Base-by-base conservation (phyloP, 1,140 invertebrate species). In the Hermatobates lingyangjiaoensis region DNA sequence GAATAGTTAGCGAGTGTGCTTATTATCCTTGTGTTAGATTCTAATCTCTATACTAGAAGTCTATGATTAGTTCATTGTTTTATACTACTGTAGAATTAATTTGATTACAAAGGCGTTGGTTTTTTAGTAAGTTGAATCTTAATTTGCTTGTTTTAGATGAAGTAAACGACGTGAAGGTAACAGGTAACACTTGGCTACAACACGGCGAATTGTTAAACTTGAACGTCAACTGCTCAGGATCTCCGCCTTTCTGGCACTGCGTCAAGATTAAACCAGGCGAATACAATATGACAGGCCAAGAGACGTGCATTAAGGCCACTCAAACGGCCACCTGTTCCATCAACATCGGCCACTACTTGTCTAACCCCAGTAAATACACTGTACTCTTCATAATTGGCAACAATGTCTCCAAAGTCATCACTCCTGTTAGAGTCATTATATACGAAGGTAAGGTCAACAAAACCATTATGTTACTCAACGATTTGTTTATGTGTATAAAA, bases 211-310 rank as follows among this genome's bases (percentile, higher is more conserved):
- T 86, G 42, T 61, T 87, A n/a, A 71, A 74, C 47, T 61, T 89
- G 3, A 69, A 76, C 55, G 54, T 61, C 0, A 53, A 25, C 27
- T 88, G 81, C 57, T 74, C 74, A 38, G 85, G 84, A 0, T 77
- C 81, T 0, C 68, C 72, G 3, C 78, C 79, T 0, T 83, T 82
- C 56, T 53, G 68, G 23, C 78, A 79, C 60, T 86, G 82, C 60
- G 66, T 76, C 27, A 56, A 71, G 30, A 75, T 76, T 54, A 66
- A 70, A 57, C 50, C 61, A 56, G 83, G 81, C 0, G 70, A 74
- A 18, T 84, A 87, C 58, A 87, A 87, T 62, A 63, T 76, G 0
- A 87, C 82, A 1, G 83, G 83, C 23, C 83, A 84, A 57, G 82
- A 86, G 63, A 82, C 77, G 0, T 86, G 83, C 58, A 25, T 24